Percentiles rank a stretch among this genome's conserved stretches.
These are phyloP conservation scores for Lasioglossum albipes DNA, from an alignment of 1,140 invertebrate genomes.

Conservation along the genomic window DNA sequence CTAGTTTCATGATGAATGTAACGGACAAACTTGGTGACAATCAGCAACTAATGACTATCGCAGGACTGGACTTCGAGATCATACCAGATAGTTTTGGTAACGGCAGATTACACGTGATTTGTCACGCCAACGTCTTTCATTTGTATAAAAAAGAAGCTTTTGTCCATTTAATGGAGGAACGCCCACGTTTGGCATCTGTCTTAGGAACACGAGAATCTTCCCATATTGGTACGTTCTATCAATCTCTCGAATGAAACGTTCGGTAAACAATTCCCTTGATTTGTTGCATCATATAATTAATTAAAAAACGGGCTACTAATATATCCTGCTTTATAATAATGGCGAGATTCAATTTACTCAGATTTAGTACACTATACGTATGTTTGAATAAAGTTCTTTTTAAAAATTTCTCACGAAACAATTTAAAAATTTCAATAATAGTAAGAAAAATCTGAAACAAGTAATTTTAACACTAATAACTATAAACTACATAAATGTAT, in stretches of 20 bases:
- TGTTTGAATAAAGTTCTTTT: too few relatives aligned
- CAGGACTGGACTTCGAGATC: conserved; percentile 81
- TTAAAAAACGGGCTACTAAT: too few relatives aligned
- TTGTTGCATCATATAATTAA: too few relatives aligned
- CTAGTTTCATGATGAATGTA: conserved; percentile 75
- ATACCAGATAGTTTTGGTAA: conserved; percentile 82
- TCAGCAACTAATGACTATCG: conserved; percentile 66
- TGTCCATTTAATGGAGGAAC: conserved; percentile 83
- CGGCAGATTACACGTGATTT: conserved; percentile 83
- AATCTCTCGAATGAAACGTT: neutral
- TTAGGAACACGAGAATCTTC: conserved; percentile 84
- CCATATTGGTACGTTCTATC: conserved; percentile 67
- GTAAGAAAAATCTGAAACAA: too few relatives aligned
- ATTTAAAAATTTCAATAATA: too few relatives aligned
- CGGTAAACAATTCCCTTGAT: too few relatives aligned
- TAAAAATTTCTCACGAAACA: too few relatives aligned
- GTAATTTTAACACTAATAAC: too few relatives aligned
- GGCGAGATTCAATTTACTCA: too few relatives aligned
- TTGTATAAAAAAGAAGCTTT: conserved; percentile 81
- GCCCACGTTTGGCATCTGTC: conserved; percentile 84
- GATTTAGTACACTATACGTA: too few relatives aligned
- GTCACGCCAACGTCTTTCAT: conserved; percentile 83
- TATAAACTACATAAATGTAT: too few relatives aligned
- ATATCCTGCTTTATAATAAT: too few relatives aligned
- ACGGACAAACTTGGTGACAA: conserved; percentile 74